Percentiles rank a stretch among this genome's conserved stretches.
phyloP scores from a whole-genome alignment of 1,140 invertebrate species.

The Proctacanthus coquilletti region DNA sequence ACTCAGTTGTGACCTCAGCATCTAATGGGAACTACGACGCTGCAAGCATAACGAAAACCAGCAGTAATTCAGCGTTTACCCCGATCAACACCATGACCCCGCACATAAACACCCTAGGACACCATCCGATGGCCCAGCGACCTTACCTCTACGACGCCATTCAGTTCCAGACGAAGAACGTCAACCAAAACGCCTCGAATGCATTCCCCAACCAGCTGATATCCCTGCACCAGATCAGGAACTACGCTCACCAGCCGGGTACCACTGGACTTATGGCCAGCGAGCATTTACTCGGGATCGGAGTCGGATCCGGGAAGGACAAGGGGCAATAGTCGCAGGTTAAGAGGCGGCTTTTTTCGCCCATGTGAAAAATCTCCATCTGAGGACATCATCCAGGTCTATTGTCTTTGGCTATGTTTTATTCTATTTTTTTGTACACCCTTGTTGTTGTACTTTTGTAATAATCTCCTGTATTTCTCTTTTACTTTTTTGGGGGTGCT shows the following conservation, averaged over 20 bases:
- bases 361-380: too few relatives aligned
- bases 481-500: too few relatives aligned
- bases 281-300: conserved; percentile 26
- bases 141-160: conserved; percentile 87
- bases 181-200: conserved; percentile 42
- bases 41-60: conserved; percentile 31
- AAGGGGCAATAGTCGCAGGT: conserved; percentile 30
- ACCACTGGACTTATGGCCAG: conserved; percentile 31
- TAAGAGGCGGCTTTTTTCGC: too few relatives aligned
- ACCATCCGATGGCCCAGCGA: conserved; percentile 50
- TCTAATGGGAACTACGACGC: conserved; percentile 21
- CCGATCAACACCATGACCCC: conserved; percentile 71
- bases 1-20: conserved; percentile 6
- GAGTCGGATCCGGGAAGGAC: conserved; percentile 19
- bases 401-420: too few relatives aligned
- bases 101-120: conserved; percentile 52
- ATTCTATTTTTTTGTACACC: too few relatives aligned
- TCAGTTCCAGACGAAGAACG: conserved; percentile 46
- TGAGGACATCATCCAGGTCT: too few relatives aligned
- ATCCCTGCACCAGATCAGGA: conserved; percentile 89
- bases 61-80: conserved; percentile 69
- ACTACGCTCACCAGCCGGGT: conserved; percentile 80
- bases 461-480: too few relatives aligned
- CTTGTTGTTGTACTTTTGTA: too few relatives aligned
- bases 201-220: conserved; percentile 89